Conservation (phyloP, 2,797 vertebrate genomes). For the Triplophysa yarkandensis region DNA sequence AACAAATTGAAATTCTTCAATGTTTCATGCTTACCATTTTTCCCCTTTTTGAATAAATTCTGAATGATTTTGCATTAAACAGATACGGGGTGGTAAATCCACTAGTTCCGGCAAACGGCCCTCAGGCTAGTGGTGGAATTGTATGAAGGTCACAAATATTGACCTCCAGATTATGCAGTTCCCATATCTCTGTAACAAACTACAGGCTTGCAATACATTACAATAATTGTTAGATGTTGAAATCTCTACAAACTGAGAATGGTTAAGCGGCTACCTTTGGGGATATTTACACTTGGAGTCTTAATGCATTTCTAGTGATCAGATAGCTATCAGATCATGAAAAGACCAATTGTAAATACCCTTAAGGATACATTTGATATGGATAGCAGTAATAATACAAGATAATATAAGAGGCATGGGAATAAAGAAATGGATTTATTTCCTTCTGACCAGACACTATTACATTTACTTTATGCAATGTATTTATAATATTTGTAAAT, state of each 20-base stretch:
- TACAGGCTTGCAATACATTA: conserved; percentile 62
- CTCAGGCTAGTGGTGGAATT: conserved; percentile 70
- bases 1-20: conserved; percentile 64
- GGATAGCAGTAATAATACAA: conserved; percentile 8
- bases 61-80: conserved; percentile 70
- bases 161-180: conserved; percentile 67
- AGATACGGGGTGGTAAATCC: conserved; percentile 66
- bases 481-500: neutral
- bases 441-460: neutral
- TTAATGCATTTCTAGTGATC: conserved; percentile 13
- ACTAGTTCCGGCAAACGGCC: conserved; percentile 66
- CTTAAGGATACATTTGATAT: conserved; percentile 7
- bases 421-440: neutral
- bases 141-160: conserved; percentile 69
- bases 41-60: conserved; percentile 68
- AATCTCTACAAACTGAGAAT: conserved; percentile 57
- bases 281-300: neutral
- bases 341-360: neutral
- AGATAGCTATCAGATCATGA: neutral
- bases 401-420: neutral
- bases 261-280: conserved; percentile 62
- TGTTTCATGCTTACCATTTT: conserved; percentile 51
- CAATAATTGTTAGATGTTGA: conserved; percentile 69
- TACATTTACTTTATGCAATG: neutral
- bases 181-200: conserved; percentile 55